Conservation (phyloP, 2,888 invertebrate genomes). For the Lycophotia porphyrea region DNA sequence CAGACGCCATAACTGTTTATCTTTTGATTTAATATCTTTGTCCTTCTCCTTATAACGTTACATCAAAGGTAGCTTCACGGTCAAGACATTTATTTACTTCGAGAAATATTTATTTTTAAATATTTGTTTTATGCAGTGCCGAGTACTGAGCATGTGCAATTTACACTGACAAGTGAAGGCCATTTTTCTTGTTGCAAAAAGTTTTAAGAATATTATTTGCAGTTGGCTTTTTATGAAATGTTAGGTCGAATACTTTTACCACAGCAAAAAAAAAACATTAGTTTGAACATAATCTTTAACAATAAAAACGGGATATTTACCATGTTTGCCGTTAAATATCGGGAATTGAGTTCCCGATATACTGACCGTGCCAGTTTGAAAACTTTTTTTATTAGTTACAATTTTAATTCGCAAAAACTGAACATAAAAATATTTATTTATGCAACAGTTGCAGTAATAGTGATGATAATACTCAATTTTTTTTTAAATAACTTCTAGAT, state of each 20-base stretch:
- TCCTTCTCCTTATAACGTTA: slow-evolving; percentile 28
- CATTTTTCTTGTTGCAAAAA: slow-evolving; percentile 21
- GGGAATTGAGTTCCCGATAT: too few relatives aligned
- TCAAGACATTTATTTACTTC: slow-evolving; percentile 37
- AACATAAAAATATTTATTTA: neutral
- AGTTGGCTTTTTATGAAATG: neutral
- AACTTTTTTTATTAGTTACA: too few relatives aligned
- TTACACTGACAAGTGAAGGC: slow-evolving; percentile 28
- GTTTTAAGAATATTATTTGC: slow-evolving; percentile 10
- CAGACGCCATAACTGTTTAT: slow-evolving; percentile 16
- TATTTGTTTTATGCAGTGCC: slow-evolving; percentile 40
- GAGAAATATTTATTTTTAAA: slow-evolving; percentile 39
- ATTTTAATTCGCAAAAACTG: neutral
- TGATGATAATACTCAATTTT: neutral
- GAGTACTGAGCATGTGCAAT: slow-evolving; percentile 21
- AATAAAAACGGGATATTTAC: too few relatives aligned
- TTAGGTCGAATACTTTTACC: neutral
- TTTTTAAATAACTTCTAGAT: neutral
- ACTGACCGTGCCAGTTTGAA: too few relatives aligned
- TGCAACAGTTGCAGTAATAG: neutral
- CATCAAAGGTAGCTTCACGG: slow-evolving; percentile 40
- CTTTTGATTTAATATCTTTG: slow-evolving; percentile 23
- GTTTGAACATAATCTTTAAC: too few relatives aligned
- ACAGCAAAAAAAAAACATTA: neutral
- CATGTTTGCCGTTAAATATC: too few relatives aligned